Percentiles rank a stretch among this genome's conserved stretches.
Conservation (phyloP, 1,140 invertebrate genomes). For the Caenorhabditis tropicalis region DNA sequence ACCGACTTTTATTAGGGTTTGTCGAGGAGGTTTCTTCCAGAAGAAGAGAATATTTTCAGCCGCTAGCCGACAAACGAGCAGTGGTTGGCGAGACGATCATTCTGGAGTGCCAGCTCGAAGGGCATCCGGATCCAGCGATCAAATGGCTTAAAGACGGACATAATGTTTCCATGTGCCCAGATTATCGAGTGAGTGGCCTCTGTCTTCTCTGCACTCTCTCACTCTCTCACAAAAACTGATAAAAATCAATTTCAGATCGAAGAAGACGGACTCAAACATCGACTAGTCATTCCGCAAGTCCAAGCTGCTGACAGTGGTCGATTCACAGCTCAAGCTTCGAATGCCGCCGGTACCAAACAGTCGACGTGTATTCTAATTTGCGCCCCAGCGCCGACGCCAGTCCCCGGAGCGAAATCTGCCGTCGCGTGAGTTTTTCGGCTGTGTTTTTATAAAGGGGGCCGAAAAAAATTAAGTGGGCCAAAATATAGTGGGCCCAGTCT, state of each 20-base stretch:
- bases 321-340: constrained; percentile 71
- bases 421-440: constrained; percentile 51
- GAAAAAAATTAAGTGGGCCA: no score
- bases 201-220: neutral
- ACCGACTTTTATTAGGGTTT: constrained; percentile 66
- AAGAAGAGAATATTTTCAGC: no score
- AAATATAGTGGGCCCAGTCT: no score
- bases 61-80: constrained; percentile 67
- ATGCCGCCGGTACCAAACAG: constrained; percentile 69
- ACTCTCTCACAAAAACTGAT: no score
- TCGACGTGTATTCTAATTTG: constrained; percentile 72
- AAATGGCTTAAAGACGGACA: constrained; percentile 70
- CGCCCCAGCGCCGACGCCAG: constrained; percentile 69
- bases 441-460: no score
- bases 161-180: constrained; percentile 69
- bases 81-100: constrained; percentile 68
- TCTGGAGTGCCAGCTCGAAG: constrained; percentile 70
- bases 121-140: constrained; percentile 59
- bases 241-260: constrained; percentile 58
- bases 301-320: constrained; percentile 68
- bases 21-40: no score
- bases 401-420: constrained; percentile 66
- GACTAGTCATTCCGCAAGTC: constrained; percentile 60
- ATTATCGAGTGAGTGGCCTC: constrained; percentile 63
- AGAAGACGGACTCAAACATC: constrained; percentile 63